phyloP scores from a whole-genome alignment of 2,888 invertebrate genomes.

The Lutraria lutraria region DNA sequence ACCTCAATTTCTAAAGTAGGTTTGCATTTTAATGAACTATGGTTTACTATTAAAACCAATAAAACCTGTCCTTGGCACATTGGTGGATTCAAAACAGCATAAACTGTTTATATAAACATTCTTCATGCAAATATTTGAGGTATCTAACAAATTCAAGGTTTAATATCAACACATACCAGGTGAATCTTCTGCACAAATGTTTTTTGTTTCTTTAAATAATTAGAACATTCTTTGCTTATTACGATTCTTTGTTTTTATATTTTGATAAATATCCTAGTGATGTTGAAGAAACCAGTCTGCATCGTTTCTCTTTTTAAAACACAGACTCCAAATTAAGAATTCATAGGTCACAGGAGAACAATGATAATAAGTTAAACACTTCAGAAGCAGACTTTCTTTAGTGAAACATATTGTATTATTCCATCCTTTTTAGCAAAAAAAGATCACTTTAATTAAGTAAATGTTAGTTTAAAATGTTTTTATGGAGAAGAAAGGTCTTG shows the following conservation, averaged over 20 bases:
- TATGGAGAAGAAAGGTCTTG: too few species aligned
- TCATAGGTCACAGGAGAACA: too few species aligned
- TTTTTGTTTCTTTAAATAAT: slow-evolving; percentile 10
- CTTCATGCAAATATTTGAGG: slow-evolving; percentile 20
- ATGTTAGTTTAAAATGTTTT: too few species aligned
- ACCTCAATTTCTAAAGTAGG: too few species aligned
- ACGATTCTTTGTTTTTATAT: not conserved
- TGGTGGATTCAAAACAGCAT: not conserved
- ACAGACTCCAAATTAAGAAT: not conserved
- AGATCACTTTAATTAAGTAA: too few species aligned
- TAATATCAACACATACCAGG: slow-evolving; percentile 4
- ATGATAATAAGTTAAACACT: too few species aligned
- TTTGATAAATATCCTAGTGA: not conserved
- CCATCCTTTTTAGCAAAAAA: too few species aligned
- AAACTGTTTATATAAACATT: slow-evolving; percentile 21
- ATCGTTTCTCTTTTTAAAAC: not conserved
- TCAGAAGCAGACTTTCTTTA: too few species aligned
- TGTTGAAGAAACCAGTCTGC: not conserved
- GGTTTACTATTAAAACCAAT: not conserved
- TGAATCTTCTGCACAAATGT: not conserved
- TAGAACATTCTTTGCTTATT: not conserved
- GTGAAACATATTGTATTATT: too few species aligned
- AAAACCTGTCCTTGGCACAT: not conserved
- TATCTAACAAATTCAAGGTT: slow-evolving; percentile 7
- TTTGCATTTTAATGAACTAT: too few species aligned